Evolutionary conservation across 2,888 invertebrate species (phyloP).

Genomic region (Epinotia bilunana): DNA sequence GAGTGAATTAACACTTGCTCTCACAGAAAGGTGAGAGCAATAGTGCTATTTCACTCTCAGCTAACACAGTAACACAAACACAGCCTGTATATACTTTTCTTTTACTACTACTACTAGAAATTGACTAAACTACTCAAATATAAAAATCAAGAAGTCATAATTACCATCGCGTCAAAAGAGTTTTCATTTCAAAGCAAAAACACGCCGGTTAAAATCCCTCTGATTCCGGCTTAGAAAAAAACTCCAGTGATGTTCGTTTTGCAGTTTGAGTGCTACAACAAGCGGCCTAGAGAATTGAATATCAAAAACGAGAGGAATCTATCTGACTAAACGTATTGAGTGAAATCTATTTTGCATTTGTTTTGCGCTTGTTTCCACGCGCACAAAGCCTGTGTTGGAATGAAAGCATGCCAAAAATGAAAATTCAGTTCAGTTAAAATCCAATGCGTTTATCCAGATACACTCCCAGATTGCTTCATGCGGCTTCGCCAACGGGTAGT

Average conservation of each 20-base stretch:
- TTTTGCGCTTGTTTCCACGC: not conserved
- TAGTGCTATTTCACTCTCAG: no score
- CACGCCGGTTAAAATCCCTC: constrained; percentile 11
- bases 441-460: not conserved
- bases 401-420: not conserved
- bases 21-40: no score
- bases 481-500: constrained; percentile 48
- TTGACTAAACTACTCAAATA: no score
- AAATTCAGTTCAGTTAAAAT: not conserved
- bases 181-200: constrained; percentile 3
- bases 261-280: constrained; percentile 8
- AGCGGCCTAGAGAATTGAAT: constrained; percentile 31
- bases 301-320: constrained; percentile 33
- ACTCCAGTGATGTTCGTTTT: constrained; percentile 7
- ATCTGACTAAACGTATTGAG: not conserved
- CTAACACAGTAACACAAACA: no score
- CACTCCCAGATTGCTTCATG: constrained; percentile 47
- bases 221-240: not conserved
- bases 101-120: no score
- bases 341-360: not conserved
- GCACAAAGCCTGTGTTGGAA: not conserved
- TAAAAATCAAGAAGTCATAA: no score
- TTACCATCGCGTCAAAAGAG: not conserved
- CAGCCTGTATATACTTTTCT: no score
- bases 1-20: no score